Evolutionary conservation across 2,797 vertebrate genomes (phyloP), one percentile per base, ranked within the genome.

Genomic region (Psittacula echo): DNA sequence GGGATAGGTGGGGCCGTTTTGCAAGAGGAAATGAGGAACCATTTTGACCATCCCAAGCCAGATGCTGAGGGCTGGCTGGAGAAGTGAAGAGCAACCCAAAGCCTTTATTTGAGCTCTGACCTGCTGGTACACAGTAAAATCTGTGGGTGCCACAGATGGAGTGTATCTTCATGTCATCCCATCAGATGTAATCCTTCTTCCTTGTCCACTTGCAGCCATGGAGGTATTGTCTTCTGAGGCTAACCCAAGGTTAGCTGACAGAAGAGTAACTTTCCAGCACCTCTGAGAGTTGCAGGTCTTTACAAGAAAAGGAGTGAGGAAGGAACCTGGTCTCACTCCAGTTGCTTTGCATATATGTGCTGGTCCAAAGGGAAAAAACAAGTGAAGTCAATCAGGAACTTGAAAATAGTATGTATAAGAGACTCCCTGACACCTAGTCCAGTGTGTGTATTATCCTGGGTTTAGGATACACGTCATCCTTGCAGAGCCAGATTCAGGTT

Each of bases 161-260:
- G 9, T 51, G 60, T 44, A 22, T 51, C 6, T 54, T 16, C 7
- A 4, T 15, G 37, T 23, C 22, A 30, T 4, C 4, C 11, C 32
- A 9, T 41, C 19, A 11, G 22, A 53, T 29, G 3, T 37, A 11
- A 0, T 8, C 32, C 45, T 41, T 50, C 41, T 53, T 83, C 42
- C n/a, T 54, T 2, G 2, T 11, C 11, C 2, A 0, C 27, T 45
- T 30, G 23, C 27, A 47, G n/a, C 16, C 0, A 0, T 26, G 41
- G 72, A 68, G n/a, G 2, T 34, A 19, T 2, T 64, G 20, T 39
- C 26, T 56, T 37, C 18, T 45, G 23, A 61, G 48, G 30, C 4
- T 60, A 62, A 60, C 13, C 1, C 34, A 39, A 41, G 18, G 5
- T 47, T 12, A 30, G 26, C 18, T 65, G 51, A 34, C 11, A 11